These are phyloP conservation scores for Plebejus anna DNA, from an alignment of 2,888 invertebrate genomes.

Conservation along the genomic window DNA sequence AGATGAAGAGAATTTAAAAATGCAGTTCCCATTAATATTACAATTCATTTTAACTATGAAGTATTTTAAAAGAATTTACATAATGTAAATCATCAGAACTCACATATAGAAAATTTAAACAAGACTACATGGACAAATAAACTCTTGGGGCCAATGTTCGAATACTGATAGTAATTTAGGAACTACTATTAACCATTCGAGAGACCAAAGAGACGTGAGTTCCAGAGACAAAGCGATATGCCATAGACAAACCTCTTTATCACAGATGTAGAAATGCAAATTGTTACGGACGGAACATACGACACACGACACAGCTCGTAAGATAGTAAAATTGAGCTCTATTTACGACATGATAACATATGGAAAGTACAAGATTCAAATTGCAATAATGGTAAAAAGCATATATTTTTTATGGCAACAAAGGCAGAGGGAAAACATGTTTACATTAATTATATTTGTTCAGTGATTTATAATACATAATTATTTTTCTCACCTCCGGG, in stretches of 20 bases:
- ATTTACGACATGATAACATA: too few species aligned
- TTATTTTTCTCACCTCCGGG: too few species aligned
- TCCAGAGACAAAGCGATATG: constrained; percentile 42
- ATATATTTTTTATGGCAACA: too few species aligned
- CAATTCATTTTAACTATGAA: not conserved
- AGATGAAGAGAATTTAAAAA: not conserved
- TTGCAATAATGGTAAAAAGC: too few species aligned
- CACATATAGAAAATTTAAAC: not conserved
- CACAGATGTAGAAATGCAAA: constrained; percentile 75
- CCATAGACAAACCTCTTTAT: constrained; percentile 77
- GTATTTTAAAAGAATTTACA: not conserved
- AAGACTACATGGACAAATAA: not conserved
- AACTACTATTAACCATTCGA: constrained; percentile 68
- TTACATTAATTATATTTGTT: too few species aligned
- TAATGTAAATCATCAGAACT: not conserved
- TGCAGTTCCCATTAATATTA: not conserved
- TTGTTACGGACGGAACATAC: constrained; percentile 4
- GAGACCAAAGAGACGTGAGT: constrained; percentile 38
- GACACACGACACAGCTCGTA: not conserved
- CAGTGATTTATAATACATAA: too few species aligned
- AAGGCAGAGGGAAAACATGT: too few species aligned
- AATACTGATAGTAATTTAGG: constrained; percentile 78
- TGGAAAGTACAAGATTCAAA: too few species aligned
- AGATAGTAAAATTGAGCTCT: too few species aligned
- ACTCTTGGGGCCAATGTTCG: constrained; percentile 38